Evolutionary conservation across 2,888 invertebrate genomes (phyloP), one percentile per base, ranked within the genome.

Genomic region (Syrista parreyssii): DNA sequence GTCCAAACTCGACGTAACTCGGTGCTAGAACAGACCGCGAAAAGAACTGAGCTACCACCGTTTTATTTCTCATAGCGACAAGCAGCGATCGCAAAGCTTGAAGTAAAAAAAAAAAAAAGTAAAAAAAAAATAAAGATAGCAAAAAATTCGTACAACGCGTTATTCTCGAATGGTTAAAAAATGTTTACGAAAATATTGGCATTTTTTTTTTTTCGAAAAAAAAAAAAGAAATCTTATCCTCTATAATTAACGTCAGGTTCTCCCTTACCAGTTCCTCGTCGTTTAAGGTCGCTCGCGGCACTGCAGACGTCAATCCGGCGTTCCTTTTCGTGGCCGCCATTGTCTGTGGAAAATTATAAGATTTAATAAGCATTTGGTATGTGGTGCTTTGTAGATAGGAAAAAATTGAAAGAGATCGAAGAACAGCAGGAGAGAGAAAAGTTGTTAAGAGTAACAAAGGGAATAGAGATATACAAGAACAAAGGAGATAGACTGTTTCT

Each of bases 251-350:
- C n/a, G 4, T 12, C 23, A 69, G 78, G 79, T 79, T 74, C 76
- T 80, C n/a, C n/a, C 97, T 95, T 94, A 99, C 99, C 96, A 99
- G 92, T 93, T 99, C 99, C 92, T 99, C 99, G 92, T 99, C 99
- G 90, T 99, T 99, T 77, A 99, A 94, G 0, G 99, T 99, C 73
- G 99, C 98, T 86, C 99, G 94, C 76, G 99, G 99, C 35, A 98
- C 98, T 55, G 99, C 98, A 75, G 99, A 99, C 78, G 99, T 98
- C 88, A 99, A 94, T 83, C 98, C 99, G 81, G 98, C 98, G 92
- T 98, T 99, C 89, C 99, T 95, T 92, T 99, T 98, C 81, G 98
- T 98, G 68, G 98, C 99, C 83, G 98, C 99, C 99, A 99, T 99
- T 81, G 99, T 99, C 99, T 99, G 92, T 81, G 87, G 87, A 89